Percentiles rank a stretch among this genome's conserved stretches.
Evolutionary conservation across 2,113 vertebrate species (phyloP).

Genomic region (Perca flavescens): DNA sequence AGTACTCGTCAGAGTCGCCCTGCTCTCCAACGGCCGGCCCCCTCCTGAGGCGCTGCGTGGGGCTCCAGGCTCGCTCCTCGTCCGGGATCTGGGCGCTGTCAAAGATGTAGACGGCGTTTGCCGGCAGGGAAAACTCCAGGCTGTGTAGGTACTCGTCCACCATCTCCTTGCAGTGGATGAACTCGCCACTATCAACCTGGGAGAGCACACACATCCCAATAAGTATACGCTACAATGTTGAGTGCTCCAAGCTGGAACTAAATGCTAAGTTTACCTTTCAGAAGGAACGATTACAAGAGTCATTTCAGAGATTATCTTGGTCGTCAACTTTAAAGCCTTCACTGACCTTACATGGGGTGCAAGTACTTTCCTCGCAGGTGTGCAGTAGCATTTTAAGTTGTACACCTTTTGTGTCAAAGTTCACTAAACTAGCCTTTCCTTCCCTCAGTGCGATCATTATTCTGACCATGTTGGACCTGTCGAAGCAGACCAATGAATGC

Average conservation of each 20-base stretch:
- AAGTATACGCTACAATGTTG: neutral
- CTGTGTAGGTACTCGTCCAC: conserved; percentile 79
- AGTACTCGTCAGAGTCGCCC: conserved; percentile 77
- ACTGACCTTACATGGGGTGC: neutral
- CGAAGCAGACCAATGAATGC: neutral
- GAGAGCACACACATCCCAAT: neutral
- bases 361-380: neutral
- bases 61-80: conserved; percentile 11
- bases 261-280: neutral
- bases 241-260: neutral
- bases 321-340: neutral
- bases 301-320: neutral
- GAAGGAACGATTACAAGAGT: neutral
- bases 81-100: conserved; percentile 53
- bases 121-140: conserved; percentile 71
- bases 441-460: neutral
- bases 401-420: neutral
- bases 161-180: conserved; percentile 84
- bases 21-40: neutral
- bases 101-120: conserved; percentile 78
- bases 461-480: neutral
- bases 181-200: conserved; percentile 78
- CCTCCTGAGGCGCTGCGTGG: neutral
- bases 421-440: neutral
- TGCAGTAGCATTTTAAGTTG: neutral